Base-by-base conservation (phyloP, 2,113 vertebrate species). In the Ranitomeya variabilis region DNA sequence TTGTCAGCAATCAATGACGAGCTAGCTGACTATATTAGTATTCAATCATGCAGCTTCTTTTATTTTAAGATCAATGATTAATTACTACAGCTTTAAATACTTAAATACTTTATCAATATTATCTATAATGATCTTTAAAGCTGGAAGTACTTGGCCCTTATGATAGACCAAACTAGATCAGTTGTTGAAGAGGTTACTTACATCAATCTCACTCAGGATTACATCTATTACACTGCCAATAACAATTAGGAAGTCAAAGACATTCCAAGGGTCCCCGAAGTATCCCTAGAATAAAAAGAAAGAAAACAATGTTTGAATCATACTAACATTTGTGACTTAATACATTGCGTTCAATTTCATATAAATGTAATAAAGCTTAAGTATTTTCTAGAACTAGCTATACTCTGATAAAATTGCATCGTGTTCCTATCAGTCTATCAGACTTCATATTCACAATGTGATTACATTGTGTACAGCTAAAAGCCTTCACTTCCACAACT, bases 211-310 rank as follows among this genome's bases (percentile, higher is more conserved):
- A 0, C 97, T 99, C 87, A 99, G 95, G 95, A 99, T 98, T 90
- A 99, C 98, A 0, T 99, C 98, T 0, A 99, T 97, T 76, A 99
- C 96, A 90, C 98, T 99, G 77, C 98, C 98, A 0, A 99, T 91
- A 90, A 99, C 98, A 3, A 99, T 99, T 45, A 99, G 93, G 92
- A 99, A 99, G 92, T 99, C 98, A 83, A 99, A 99, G 87, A 99
- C 98, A 0, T 99, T 99, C 98, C 98, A 99, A n/a, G 98, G 98
- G 91, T 99, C 98, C 89, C 98, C 98, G 0, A 99, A 99, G 91
- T 99, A 99, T 86, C 98, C 98, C 98, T 99, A 93, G 57, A 84
- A 86, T 59, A n/a, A 64, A 23, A 52, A 66, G 37, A 86, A 77
- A 37, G 15, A 15, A 69, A 23, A 57, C 45, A 73, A 13, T 21